phyloP scores from a whole-genome alignment of 2,888 invertebrate species.

The Belgica antarctica region DNA sequence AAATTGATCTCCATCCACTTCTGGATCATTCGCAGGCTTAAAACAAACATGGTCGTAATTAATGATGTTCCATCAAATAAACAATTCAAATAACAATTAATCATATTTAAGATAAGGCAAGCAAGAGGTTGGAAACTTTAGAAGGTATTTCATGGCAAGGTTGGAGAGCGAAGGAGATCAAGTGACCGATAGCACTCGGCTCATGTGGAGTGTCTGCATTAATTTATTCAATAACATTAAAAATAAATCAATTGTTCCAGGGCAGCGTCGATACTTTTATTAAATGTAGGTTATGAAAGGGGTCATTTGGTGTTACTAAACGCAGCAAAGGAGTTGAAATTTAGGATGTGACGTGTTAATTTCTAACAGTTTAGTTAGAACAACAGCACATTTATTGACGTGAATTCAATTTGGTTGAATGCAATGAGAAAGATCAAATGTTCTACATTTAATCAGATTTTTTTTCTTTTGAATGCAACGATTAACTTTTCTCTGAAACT shows the following conservation, averaged over 20 bases:
- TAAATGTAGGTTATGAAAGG: no score
- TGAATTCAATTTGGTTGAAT: no score
- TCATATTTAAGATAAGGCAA: slow-evolving; percentile 43
- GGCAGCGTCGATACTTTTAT: neutral
- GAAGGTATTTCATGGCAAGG: no score
- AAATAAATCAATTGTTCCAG: slow-evolving; percentile 38
- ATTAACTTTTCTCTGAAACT: neutral
- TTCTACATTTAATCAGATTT: no score
- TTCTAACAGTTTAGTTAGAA: no score
- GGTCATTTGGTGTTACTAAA: no score
- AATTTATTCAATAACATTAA: slow-evolving; percentile 40
- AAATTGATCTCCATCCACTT: slow-evolving; percentile 34
- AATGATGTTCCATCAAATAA: slow-evolving; percentile 43
- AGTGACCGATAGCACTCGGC: slow-evolving; percentile 28
- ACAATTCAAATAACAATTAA: slow-evolving; percentile 43
- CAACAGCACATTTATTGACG: no score
- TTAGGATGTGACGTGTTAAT: no score
- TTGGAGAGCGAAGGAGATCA: slow-evolving; percentile 22
- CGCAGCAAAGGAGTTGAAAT: no score
- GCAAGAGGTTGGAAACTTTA: slow-evolving; percentile 11
- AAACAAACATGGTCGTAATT: slow-evolving; percentile 38
- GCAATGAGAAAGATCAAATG: no score
- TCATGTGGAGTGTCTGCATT: slow-evolving; percentile 44
- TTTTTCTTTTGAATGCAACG: neutral
- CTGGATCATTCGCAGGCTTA: slow-evolving; percentile 28